Evolutionary conservation across 2,888 invertebrate species (phyloP), one percentile per base, ranked within the genome.

Genomic region (Cephus pygmeus): DNA sequence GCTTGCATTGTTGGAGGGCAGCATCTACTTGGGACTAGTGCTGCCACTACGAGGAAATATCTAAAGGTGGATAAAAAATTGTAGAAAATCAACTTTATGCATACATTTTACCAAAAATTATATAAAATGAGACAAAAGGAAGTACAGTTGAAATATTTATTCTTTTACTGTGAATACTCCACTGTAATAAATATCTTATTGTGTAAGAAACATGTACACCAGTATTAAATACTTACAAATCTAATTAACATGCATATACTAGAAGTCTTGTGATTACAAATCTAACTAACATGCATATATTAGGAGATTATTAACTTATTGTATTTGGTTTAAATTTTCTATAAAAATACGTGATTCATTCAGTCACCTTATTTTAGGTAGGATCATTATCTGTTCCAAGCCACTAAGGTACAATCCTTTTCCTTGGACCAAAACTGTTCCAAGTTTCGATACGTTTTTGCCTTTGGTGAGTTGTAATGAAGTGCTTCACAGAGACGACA

Each of bases 401-500:
- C 56, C 9, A 56, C 23, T 56, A 56, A 56, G 56, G 36, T 69
- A 77, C 86, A 92, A 73, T 91, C 91, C 12, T 77, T 83, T 0
- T 84, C 73, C 15, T 81, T 81, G 73, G 83, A 92, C 92, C 93
- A 93, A 85, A 91, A 93, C 3, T 86, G 79, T 36, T 89, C 88
- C 23, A 93, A 83, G 80, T 92, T 81, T 6, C 87, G 71, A 80
- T 93, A 93, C 12, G 91, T 86, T 83, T 93, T 93, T 1, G 69
- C 75, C 2, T 80, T 78, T 69, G 85, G 89, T 30, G 91, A 90
- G 85, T 95, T 95, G 85, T 93, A 94, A 88, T 95, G 94, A 23
- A 95, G 90, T n/a, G 95, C 95, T 88, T 95, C 94, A 86, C 95
- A 95, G 12, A 95, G 86, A 77, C 95, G 93, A 85, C 95, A 95